phyloP scores from a whole-genome alignment of 2,113 vertebrate genomes.

The Melozone crissalis region DNA sequence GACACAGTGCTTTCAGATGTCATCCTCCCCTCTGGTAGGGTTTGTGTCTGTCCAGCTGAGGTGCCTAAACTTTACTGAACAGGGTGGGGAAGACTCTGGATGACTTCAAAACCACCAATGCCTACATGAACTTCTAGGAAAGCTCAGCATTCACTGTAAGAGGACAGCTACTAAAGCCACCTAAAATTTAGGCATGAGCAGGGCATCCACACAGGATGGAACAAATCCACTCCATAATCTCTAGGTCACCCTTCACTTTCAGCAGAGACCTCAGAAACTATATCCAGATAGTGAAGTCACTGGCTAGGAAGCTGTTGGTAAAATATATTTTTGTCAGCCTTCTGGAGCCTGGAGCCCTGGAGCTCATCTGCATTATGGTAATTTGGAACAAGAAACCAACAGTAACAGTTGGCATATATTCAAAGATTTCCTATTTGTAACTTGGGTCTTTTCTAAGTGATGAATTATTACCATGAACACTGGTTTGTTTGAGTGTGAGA shows the following conservation, averaged over 20 bases:
- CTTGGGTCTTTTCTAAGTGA: slow-evolving; percentile 14
- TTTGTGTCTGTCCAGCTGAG: background rate
- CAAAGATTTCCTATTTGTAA: slow-evolving; percentile 50
- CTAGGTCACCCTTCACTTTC: background rate
- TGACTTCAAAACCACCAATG: background rate
- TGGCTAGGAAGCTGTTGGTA: background rate
- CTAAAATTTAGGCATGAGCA: background rate
- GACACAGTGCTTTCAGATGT: background rate
- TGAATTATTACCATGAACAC: slow-evolving; percentile 15
- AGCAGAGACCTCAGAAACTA: background rate
- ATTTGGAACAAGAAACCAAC: slow-evolving; percentile 46
- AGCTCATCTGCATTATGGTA: slow-evolving; percentile 48
- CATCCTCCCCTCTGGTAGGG: background rate
- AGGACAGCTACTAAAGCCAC: background rate
- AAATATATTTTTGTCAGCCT: background rate
- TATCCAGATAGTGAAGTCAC: background rate
- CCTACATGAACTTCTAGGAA: background rate
- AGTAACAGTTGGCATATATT: slow-evolving; percentile 29
- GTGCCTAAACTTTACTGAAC: background rate
- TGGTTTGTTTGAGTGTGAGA: slow-evolving; percentile 29
- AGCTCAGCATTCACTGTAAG: background rate
- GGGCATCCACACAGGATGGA: background rate
- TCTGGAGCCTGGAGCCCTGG: background rate
- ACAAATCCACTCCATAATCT: background rate
- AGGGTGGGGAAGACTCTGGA: background rate